These are phyloP conservation scores for Columba janthina DNA, from an alignment of 2,113 vertebrate species.

Conservation along the genomic window DNA sequence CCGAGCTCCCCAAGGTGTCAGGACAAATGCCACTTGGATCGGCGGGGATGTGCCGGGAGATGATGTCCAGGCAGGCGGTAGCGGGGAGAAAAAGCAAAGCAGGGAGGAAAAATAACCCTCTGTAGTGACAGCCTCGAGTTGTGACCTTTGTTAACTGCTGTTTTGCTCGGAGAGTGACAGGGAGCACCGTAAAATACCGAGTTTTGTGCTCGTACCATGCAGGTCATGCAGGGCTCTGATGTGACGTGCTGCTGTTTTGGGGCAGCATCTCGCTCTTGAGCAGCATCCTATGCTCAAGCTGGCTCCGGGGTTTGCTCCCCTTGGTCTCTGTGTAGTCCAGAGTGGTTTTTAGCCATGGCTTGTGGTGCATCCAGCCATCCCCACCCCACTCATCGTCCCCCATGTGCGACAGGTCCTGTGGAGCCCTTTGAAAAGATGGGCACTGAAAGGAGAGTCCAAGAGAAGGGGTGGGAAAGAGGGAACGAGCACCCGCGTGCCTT, in stretches of 20 bases:
- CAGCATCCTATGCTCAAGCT: fast-evolving
- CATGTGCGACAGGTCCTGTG: not conserved
- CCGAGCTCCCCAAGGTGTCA: not conserved
- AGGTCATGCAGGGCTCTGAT: not conserved
- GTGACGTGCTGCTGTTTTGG: not conserved
- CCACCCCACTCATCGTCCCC: no score
- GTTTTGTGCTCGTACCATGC: not conserved
- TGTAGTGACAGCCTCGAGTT: slow-evolving; percentile 34
- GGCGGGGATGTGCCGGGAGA: fast-evolving
- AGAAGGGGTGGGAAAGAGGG: not conserved
- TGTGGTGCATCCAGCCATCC: fast-evolving
- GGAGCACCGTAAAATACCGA: not conserved
- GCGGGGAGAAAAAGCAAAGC: not conserved
- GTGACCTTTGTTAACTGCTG: slow-evolving; percentile 64
- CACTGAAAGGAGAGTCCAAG: not conserved
- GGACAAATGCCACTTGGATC: slow-evolving; percentile 5
- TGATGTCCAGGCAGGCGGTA: not conserved
- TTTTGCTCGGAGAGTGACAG: slow-evolving; percentile 49
- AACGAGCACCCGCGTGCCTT: not conserved
- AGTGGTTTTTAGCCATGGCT: not conserved
- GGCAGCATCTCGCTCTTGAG: not conserved
- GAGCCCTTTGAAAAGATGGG: not conserved
- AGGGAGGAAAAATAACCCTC: not conserved
- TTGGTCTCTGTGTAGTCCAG: fast-evolving
- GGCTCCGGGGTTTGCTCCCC: not conserved